A percentile compares a stretch with the other conserved stretches of the same genome.
phyloP scores from a whole-genome alignment of 2,888 invertebrate species.

The Hipparchia sbordonii region DNA sequence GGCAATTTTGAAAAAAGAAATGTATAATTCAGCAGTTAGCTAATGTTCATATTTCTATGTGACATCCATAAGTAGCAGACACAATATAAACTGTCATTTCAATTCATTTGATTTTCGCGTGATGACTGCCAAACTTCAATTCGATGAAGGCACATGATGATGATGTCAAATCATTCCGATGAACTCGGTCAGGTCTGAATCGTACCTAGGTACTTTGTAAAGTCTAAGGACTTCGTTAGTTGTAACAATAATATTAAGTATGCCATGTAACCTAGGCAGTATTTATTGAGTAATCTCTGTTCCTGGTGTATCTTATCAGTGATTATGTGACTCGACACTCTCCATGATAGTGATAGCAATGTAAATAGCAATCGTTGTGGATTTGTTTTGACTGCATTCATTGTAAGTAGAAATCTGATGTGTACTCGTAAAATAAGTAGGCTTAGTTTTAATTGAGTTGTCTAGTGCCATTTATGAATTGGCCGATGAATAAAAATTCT shows the following conservation, averaged over 20 bases:
- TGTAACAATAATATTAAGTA: neutral
- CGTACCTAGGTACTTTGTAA: too few relatives aligned
- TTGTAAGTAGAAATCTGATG: neutral
- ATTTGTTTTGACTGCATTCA: slow-evolving; percentile 19
- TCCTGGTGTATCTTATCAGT: slow-evolving; percentile 32
- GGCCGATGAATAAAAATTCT: neutral
- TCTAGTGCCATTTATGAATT: neutral
- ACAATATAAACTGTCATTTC: too few relatives aligned
- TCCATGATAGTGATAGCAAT: slow-evolving; percentile 20
- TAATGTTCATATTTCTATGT: too few relatives aligned
- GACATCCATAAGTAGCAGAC: too few relatives aligned
- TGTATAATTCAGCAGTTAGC: too few relatives aligned
- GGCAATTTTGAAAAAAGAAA: too few relatives aligned
- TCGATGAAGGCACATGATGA: too few relatives aligned
- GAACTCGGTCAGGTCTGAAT: too few relatives aligned
- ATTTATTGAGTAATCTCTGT: slow-evolving; percentile 30
- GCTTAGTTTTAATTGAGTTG: neutral
- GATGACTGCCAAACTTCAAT: too few relatives aligned
- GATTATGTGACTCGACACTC: slow-evolving; percentile 28
- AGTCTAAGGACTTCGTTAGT: neutral
- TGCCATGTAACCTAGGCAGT: slow-evolving; percentile 1
- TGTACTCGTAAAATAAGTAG: neutral
- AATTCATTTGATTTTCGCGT: too few relatives aligned
- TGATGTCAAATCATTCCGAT: too few relatives aligned
- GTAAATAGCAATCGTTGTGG: slow-evolving; percentile 13